Evolutionary conservation across 2,888 invertebrate species (phyloP).

Genomic region (Liposcelis brunnea): DNA sequence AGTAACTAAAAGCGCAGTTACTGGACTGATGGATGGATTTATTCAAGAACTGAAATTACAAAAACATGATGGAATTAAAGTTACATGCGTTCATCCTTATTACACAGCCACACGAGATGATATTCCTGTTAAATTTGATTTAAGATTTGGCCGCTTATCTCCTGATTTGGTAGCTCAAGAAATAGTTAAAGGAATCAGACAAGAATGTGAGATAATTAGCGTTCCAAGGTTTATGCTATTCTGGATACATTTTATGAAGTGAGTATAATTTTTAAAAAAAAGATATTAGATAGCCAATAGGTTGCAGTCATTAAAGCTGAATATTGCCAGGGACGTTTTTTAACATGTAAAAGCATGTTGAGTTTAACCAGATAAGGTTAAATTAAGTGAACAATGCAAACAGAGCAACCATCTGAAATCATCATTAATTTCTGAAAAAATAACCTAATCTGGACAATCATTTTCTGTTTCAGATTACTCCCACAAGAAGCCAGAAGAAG

Average conservation of each 20-base stretch:
- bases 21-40: slow-evolving; percentile 29
- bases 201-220: slow-evolving; percentile 13
- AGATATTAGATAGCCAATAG: too few species aligned
- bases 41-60: slow-evolving; percentile 25
- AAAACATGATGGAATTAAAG: slow-evolving; percentile 21
- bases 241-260: slow-evolving; percentile 14
- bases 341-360: too few species aligned
- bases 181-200: slow-evolving; percentile 13
- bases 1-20: slow-evolving; percentile 25
- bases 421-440: too few species aligned
- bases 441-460: too few species aligned
- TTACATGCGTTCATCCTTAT: slow-evolving; percentile 29
- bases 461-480: too few species aligned
- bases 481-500: slow-evolving; percentile 17
- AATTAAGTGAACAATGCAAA: too few species aligned
- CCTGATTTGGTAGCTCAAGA: slow-evolving; percentile 13
- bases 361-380: too few species aligned
- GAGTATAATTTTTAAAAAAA: not conserved
- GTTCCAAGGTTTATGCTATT: slow-evolving; percentile 14
- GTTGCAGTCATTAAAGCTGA: too few species aligned
- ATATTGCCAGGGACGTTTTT: too few species aligned
- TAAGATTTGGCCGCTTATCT: slow-evolving; percentile 13
- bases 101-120: slow-evolving; percentile 24
- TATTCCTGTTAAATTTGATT: slow-evolving; percentile 15
- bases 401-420: too few species aligned